These are phyloP conservation scores for Micropterix aruncella DNA, from an alignment of 2,888 invertebrate species.

Conservation along the genomic window DNA sequence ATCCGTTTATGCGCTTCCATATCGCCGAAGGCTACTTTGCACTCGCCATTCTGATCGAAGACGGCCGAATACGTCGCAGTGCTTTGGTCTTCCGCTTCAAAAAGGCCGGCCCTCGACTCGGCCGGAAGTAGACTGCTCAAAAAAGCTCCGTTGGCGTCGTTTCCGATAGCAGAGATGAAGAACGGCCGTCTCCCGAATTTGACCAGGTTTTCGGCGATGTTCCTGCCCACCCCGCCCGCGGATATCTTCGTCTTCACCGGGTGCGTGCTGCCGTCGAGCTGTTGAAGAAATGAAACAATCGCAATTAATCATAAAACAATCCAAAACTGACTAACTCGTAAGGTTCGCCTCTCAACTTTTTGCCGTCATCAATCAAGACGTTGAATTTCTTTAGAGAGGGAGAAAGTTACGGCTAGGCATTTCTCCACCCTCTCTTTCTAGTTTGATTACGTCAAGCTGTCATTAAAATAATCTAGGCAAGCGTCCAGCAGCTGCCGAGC, in stretches of 20 bases:
- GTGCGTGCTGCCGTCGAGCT: constrained; percentile 73
- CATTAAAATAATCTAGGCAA: too few species aligned
- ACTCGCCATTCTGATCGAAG: constrained; percentile 61
- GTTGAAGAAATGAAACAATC: constrained; percentile 16
- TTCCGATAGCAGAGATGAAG: constrained; percentile 66
- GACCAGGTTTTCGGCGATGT: constrained; percentile 76
- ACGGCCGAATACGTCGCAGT: constrained; percentile 69
- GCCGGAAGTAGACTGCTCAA: constrained; percentile 22
- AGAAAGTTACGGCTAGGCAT: too few species aligned
- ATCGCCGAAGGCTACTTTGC: constrained; percentile 68
- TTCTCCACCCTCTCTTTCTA: too few species aligned
- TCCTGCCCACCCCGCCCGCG: constrained; percentile 86
- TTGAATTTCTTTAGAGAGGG: too few species aligned
- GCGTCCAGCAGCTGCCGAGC: too few species aligned
- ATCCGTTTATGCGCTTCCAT: constrained; percentile 67
- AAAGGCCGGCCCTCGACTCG: not conserved
- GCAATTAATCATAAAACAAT: too few species aligned
- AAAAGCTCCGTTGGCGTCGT: constrained; percentile 40
- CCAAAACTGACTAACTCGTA: too few species aligned
- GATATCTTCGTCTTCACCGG: constrained; percentile 45
- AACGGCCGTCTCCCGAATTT: constrained; percentile 50
- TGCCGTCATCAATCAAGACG: too few species aligned
- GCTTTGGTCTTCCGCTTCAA: constrained; percentile 19
- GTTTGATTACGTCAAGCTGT: too few species aligned
- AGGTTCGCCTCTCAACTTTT: too few species aligned